Base-by-base conservation (phyloP, 2,113 vertebrate genomes). In the Tetraodon nigroviridis region DNA sequence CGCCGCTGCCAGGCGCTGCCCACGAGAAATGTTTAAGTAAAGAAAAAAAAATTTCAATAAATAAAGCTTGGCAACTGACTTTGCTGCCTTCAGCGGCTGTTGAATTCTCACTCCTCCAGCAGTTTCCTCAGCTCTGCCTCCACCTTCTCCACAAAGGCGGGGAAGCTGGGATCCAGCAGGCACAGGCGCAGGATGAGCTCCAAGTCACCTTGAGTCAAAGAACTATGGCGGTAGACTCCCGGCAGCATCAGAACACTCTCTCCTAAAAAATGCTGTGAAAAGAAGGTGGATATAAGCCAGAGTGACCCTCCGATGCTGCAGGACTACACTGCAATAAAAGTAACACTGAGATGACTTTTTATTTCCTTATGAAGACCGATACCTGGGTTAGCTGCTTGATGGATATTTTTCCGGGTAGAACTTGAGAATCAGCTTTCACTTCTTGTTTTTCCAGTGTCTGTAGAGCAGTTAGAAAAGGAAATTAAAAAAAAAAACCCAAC, bases 141-240 rank as follows among this genome's bases (percentile, higher is more conserved):
- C 68, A 96, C 92, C 0, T 91, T 90, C 71, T 98, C 91, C 71
- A 98, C 95, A 59, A 94, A 94, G 1, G 90, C 92, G 2, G 89
- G 92, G 76, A 97, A 98, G 60, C 87, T 84, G 59, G 91, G 92
- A 64, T 98, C 95, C 83, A 97, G 52, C 19, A 98, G 89, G 78
- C 93, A 96, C 2, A 92, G 53, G 45, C 89, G 92, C 11, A 98
- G 87, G 61, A 96, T 84, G 45, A 88, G 81, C 48, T 90, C 90
- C 58, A 95, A 72, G 20, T 93, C 90, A 0, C 69, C 77, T 0
- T 76, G 52, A 0, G 46, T 71, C 87, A 91, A 89, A 0, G 18
- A 65, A 0, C 69, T 56, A 3, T 89, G 89, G 42, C 0, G 58
- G 4, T 83, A 78, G 0, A n/a, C 51, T 4, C 51, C 47, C 24